phyloP scores from a whole-genome alignment of 2,113 vertebrate species.

The Origma solitaria region DNA sequence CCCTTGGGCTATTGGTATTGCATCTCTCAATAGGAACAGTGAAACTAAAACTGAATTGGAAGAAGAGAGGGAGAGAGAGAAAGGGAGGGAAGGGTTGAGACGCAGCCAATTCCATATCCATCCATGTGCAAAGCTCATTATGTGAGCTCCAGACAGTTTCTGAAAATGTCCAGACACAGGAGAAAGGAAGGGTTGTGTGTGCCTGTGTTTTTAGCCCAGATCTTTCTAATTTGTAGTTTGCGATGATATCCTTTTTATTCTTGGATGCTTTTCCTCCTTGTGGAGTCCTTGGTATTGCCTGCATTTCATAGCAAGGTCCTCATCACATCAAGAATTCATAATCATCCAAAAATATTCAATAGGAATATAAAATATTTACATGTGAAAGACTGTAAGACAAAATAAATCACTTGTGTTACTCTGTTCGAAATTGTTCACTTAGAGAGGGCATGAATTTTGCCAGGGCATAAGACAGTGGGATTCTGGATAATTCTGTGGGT shows the following conservation, averaged over 20 bases:
- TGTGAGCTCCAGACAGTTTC: background rate
- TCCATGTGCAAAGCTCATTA: background rate
- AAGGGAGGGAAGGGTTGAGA: background rate
- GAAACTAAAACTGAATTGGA: background rate
- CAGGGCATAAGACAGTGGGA: background rate
- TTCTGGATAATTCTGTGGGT: background rate
- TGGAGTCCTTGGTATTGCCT: constrained; percentile 49
- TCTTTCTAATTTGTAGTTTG: background rate
- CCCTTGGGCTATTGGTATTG: background rate
- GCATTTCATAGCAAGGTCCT: constrained; percentile 72
- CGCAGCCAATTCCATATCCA: background rate
- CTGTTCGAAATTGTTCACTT: constrained; percentile 12
- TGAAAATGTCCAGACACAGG: background rate
- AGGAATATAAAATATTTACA: constrained; percentile 82
- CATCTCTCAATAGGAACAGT: background rate
- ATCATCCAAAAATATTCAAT: constrained; percentile 78
- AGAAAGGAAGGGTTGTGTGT: background rate
- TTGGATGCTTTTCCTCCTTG: constrained; percentile 53
- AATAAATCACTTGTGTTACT: constrained; percentile 57
- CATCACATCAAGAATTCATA: constrained; percentile 80
- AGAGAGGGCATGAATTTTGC: background rate
- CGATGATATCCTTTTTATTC: constrained; percentile 32
- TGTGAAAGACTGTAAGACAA: constrained; percentile 57
- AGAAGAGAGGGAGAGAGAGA: background rate
- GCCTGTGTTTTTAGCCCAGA: background rate